Evolutionary conservation across 2,113 vertebrate species (phyloP).

Genomic region (Gopherus flavomarginatus): DNA sequence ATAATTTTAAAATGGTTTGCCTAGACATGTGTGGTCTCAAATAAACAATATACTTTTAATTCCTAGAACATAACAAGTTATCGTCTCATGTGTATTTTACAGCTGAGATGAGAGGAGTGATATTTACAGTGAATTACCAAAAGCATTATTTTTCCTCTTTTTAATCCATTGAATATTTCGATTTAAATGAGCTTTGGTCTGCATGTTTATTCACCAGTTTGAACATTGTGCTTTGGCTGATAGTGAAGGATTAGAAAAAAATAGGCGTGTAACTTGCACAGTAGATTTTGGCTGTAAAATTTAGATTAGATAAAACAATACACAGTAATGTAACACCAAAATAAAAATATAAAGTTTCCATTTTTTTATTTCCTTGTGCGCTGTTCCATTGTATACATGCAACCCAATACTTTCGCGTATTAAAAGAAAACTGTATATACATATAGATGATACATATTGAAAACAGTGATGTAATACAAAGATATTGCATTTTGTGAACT

Average conservation of each 20-base stretch:
- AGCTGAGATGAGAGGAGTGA: neutral
- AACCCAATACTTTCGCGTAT: slow-evolving; percentile 60
- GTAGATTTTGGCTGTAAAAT: slow-evolving; percentile 41
- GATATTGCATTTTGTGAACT: slow-evolving; percentile 62
- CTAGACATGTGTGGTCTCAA: accelerated
- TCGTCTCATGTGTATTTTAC: accelerated
- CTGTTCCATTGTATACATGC: slow-evolving; percentile 73
- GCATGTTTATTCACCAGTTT: slow-evolving; percentile 20
- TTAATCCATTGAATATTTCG: neutral
- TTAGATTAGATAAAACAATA: neutral
- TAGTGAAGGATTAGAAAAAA: neutral
- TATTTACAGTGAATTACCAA: accelerated
- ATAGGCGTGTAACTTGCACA: slow-evolving; percentile 1
- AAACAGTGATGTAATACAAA: slow-evolving; percentile 70
- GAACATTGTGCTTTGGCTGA: neutral
- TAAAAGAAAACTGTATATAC: slow-evolving; percentile 73
- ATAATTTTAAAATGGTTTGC: neutral
- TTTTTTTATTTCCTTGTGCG: slow-evolving; percentile 78
- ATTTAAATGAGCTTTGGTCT: neutral
- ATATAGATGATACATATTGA: slow-evolving; percentile 68
- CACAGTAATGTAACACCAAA: slow-evolving; percentile 71
- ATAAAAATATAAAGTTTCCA: slow-evolving; percentile 68
- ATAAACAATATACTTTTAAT: neutral
- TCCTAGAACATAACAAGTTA: accelerated
- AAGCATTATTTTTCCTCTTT: neutral